phyloP scores from a whole-genome alignment of 2,888 invertebrate species.

The Philereme transversata region DNA sequence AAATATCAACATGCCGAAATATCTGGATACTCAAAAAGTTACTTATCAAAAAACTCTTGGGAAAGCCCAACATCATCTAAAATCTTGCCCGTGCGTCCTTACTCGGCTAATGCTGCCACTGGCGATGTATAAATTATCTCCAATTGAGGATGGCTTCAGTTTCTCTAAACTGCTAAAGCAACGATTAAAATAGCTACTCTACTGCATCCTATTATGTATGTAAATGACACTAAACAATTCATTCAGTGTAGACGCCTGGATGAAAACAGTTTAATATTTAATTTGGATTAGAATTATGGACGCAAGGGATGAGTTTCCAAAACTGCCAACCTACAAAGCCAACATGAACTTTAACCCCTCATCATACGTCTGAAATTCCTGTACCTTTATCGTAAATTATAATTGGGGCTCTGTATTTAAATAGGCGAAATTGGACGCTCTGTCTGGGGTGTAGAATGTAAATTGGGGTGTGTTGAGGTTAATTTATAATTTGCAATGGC shows the following conservation, averaged over 20 bases:
- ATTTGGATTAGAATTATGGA: slow-evolving; percentile 30
- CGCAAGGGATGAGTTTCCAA: slow-evolving; percentile 25
- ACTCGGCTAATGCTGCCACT: too few relatives aligned
- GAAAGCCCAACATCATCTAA: too few relatives aligned
- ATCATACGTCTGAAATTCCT: slow-evolving; percentile 12
- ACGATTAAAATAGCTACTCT: slow-evolving; percentile 8
- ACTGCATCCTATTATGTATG: slow-evolving; percentile 29
- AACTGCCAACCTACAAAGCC: slow-evolving; percentile 11
- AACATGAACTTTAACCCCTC: slow-evolving; percentile 16
- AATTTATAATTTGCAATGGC: slow-evolving; percentile 46
- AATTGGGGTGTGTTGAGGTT: slow-evolving; percentile 4
- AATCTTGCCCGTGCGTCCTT: too few relatives aligned
- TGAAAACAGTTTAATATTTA: slow-evolving; percentile 34
- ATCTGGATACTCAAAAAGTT: too few relatives aligned
- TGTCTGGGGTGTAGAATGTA: slow-evolving; percentile 9
- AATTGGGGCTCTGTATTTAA: slow-evolving; percentile 12
- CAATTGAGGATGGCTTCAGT: too few relatives aligned
- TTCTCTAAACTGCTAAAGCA: background rate
- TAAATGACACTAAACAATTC: slow-evolving; percentile 34
- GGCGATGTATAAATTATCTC: too few relatives aligned
- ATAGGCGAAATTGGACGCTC: slow-evolving; percentile 19
- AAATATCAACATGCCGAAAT: too few relatives aligned
- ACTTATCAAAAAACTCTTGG: too few relatives aligned
- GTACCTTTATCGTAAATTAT: slow-evolving; percentile 16
- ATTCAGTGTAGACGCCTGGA: slow-evolving; percentile 29